Conservation (phyloP, 1,140 invertebrate genomes). For the Drosophila funebris region DNA sequence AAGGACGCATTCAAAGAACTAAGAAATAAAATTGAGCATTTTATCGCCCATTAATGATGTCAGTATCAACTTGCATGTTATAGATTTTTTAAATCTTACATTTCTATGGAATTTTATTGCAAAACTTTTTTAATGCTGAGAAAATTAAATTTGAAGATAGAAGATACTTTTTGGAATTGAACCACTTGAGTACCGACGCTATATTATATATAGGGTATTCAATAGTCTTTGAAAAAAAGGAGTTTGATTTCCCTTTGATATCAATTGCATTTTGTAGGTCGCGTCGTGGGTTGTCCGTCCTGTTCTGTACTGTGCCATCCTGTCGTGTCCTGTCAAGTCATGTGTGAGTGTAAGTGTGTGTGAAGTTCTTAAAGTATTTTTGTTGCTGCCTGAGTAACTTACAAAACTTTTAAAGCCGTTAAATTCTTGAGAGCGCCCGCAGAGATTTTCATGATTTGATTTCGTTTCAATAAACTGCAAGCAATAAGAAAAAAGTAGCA, state of each 20-base stretch:
- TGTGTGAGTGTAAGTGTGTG: slow-evolving; percentile 13
- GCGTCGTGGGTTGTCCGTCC: slow-evolving; percentile 3
- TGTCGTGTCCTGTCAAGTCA: slow-evolving; percentile 23
- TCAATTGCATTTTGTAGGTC: slow-evolving; percentile 69
- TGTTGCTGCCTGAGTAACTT: slow-evolving; percentile 84
- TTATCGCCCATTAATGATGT: no score
- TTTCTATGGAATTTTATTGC: no score
- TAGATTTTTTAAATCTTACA: no score
- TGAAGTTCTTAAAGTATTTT: slow-evolving; percentile 70
- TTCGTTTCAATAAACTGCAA: slow-evolving; percentile 88
- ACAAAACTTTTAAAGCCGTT: slow-evolving; percentile 88
- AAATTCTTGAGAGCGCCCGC: slow-evolving; percentile 88
- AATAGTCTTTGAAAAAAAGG: not conserved
- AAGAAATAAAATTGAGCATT: no score
- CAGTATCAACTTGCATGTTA: no score
- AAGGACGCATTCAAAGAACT: no score
- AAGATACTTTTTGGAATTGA: no score
- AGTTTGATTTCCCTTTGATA: slow-evolving; percentile 30
- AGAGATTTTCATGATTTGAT: slow-evolving; percentile 87
- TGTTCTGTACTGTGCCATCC: slow-evolving; percentile 6
- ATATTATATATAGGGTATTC: slow-evolving; percentile 17
- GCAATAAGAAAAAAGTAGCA: slow-evolving; percentile 26
- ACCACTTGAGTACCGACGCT: no score
- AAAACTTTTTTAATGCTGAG: no score
- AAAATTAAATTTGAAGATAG: no score